A percentile compares a stretch with the other conserved stretches of the same genome.
Evolutionary conservation across 2,888 invertebrate species (phyloP).

Genomic region (Adelognathus sp.): DNA sequence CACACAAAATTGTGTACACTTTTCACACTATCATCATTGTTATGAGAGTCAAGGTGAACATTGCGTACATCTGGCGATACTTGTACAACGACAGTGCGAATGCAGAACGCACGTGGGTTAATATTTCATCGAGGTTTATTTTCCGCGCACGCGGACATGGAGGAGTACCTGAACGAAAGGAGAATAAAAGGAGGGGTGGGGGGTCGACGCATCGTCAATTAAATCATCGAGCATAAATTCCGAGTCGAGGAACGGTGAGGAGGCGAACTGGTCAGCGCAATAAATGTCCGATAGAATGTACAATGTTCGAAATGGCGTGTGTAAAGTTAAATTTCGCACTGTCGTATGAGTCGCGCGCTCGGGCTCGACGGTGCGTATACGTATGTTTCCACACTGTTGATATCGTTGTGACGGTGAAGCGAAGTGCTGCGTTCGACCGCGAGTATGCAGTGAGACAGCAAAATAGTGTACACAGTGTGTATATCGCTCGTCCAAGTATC

Average conservation of each 20-base stretch:
- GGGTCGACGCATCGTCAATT: slow-evolving; percentile 67
- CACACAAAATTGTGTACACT: slow-evolving; percentile 39
- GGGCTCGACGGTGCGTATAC: slow-evolving; percentile 7
- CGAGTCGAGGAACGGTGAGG: slow-evolving; percentile 56
- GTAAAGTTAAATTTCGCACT: slow-evolving; percentile 72
- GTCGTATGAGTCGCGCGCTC: slow-evolving; percentile 35
- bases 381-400: neutral
- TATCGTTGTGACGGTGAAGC: neutral
- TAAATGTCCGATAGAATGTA: slow-evolving; percentile 69
- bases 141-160: neutral
- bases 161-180: slow-evolving; percentile 4
- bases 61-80: slow-evolving; percentile 18
- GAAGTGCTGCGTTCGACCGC: neutral
- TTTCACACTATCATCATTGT: slow-evolving; percentile 36
- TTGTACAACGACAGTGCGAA: slow-evolving; percentile 20
- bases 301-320: slow-evolving; percentile 74
- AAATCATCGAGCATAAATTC: slow-evolving; percentile 72
- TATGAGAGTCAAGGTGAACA: slow-evolving; percentile 12
- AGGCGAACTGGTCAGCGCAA: slow-evolving; percentile 64
- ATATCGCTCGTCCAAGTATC: slow-evolving; percentile 8
- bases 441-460: slow-evolving; percentile 21
- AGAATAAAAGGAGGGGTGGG: slow-evolving; percentile 11
- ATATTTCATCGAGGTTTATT: slow-evolving; percentile 55
- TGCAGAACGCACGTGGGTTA: slow-evolving; percentile 3
- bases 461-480: neutral